phyloP scores from a whole-genome alignment of 2,888 invertebrate species.

The Alsophila aescularia region DNA sequence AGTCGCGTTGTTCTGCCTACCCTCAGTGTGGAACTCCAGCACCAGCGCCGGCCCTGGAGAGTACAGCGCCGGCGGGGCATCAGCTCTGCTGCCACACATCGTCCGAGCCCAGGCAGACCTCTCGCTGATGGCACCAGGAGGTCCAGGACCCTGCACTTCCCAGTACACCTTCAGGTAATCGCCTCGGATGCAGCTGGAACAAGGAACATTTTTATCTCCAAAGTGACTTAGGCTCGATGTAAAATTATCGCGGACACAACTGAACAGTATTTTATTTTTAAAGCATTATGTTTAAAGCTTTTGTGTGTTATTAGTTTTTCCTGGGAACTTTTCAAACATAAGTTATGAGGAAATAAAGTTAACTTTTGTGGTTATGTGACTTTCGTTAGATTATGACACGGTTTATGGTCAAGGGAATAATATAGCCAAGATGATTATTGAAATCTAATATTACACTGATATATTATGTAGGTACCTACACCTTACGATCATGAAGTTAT shows the following conservation, averaged over 20 bases:
- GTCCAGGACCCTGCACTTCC: conserved; percentile 89
- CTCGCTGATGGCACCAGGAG: conserved; percentile 89
- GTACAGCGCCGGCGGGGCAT: conserved; percentile 89
- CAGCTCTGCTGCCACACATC: conserved; percentile 88
- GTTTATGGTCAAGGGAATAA: no score
- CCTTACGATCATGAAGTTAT: conserved; percentile 91
- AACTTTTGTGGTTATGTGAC: no score
- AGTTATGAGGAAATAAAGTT: no score
- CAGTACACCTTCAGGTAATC: conserved; percentile 92
- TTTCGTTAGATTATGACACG: no score
- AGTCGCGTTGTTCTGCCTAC: conserved; percentile 81
- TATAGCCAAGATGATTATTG: no score
- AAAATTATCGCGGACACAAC: no score
- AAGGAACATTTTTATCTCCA: conserved; percentile 36
- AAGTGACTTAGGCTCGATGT: neutral
- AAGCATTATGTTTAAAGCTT: no score
- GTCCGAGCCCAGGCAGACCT: conserved; percentile 89
- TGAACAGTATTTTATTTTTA: no score
- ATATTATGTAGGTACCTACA: no score
- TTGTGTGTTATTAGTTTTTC: no score
- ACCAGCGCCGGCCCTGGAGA: conserved; percentile 90
- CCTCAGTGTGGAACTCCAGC: conserved; percentile 88
- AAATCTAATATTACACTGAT: no score
- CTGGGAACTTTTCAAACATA: no score
- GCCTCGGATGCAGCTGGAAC: conserved; percentile 89